Conservation (phyloP, 2,797 vertebrate species). For the Peromyscus nudipes region DNA sequence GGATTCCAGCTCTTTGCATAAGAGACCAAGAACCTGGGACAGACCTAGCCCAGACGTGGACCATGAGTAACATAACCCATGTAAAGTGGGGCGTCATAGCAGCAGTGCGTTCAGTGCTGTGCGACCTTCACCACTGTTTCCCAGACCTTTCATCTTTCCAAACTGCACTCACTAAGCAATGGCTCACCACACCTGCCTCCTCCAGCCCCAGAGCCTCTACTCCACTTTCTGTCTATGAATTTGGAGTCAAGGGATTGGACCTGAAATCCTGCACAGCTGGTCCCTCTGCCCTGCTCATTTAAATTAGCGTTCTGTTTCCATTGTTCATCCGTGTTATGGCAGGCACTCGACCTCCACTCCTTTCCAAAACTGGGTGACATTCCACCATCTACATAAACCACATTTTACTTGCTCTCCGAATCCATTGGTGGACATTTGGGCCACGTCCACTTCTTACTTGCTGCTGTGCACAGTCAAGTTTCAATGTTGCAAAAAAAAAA, state of each 20-base stretch:
- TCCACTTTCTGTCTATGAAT: background rate
- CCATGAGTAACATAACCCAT: background rate
- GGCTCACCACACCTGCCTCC: background rate
- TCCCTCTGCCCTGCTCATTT: background rate
- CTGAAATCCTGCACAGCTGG: background rate
- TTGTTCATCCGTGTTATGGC: fast-evolving
- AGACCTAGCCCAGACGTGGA: background rate
- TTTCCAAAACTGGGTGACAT: background rate
- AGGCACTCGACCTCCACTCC: background rate
- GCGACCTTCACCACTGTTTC: background rate
- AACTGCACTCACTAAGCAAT: background rate
- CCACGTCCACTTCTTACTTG: background rate
- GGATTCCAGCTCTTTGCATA: background rate
- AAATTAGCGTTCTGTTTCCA: background rate
- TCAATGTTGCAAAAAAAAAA: background rate
- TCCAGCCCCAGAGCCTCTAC: background rate
- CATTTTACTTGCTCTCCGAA: background rate
- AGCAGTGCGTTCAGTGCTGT: background rate
- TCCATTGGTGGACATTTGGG: background rate
- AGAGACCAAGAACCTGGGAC: background rate
- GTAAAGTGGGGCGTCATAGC: too few relatives aligned
- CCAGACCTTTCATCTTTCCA: background rate
- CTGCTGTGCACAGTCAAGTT: background rate
- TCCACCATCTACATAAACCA: background rate
- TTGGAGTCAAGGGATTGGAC: background rate